Base-by-base conservation (phyloP, 1,140 invertebrate species). In the Acarapis woodi region DNA sequence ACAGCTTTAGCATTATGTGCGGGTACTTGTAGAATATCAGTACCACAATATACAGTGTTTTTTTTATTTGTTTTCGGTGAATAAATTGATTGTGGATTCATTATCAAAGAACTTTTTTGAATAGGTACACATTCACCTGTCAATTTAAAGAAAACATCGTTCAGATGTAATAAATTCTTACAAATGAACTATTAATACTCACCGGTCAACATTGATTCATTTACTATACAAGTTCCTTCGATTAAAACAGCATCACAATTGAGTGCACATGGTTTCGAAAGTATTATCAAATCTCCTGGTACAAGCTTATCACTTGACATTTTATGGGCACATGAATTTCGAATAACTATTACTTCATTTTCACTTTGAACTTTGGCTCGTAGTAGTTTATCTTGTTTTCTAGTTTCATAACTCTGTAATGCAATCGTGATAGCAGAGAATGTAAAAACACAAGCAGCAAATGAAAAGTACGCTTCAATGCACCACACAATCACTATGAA, bases 151-250 rank as follows among this genome's bases (percentile, higher is more conserved):
- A n/a, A n/a, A n/a, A n/a, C n/a, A n/a, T n/a, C n/a, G n/a, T n/a
- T 44, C 18, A 32, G 15, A 15, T 9, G 30, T 16, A 6, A 14
- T 1, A 23, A 23, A 44, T 65, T 62, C n/a, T n/a, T n/a, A n/a
- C n/a, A n/a, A n/a, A n/a, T n/a, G n/a, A n/a, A n/a, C n/a, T n/a
- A n/a, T n/a, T n/a, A n/a, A n/a, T n/a, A n/a, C n/a, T n/a, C n/a
- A n/a, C n/a, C n/a, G 37, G 85, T 94, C 9, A 94, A 62, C 78
- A 90, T 88, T 45, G 77, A 82, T 60, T 94, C 87, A 53, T 94
- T 88, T 10, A 94, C 66, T 42, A 90, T 78, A 46, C 79, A 87
- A 37, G 35, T 73, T 3, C 88, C 85, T 29, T 67, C 66, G 1
- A 90, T 58, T 19, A 96, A 54, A 1, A 82, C 71, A 1, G 78